These are phyloP conservation scores for Dromococcyx pavoninus DNA, from an alignment of 2,797 vertebrate species.

Conservation along the genomic window DNA sequence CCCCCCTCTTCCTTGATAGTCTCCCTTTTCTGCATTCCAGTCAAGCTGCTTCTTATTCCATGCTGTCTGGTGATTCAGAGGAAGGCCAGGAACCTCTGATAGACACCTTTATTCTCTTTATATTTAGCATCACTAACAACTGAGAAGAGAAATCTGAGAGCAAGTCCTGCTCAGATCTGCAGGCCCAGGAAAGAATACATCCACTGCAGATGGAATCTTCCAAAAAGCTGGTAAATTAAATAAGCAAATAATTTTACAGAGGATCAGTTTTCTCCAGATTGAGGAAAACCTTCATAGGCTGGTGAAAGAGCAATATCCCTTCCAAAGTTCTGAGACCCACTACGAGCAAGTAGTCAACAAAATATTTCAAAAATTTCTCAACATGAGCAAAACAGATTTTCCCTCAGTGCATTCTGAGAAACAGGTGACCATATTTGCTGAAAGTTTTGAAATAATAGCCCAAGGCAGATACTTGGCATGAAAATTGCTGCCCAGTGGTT, in stretches of 20 bases:
- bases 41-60: neutral
- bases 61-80: neutral
- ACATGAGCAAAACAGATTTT: constrained; percentile 2
- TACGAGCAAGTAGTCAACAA: neutral
- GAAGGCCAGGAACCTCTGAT: neutral
- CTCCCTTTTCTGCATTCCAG: neutral
- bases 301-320: neutral
- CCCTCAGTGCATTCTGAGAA: neutral
- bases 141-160: constrained; percentile 27
- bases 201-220: constrained; percentile 26
- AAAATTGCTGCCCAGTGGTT: constrained; percentile 38
- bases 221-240: constrained; percentile 31
- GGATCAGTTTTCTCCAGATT: neutral
- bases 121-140: constrained; percentile 17
- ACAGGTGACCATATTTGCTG: constrained; percentile 11
- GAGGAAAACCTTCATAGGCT: neutral
- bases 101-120: constrained; percentile 5
- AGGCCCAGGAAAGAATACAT: constrained; percentile 8
- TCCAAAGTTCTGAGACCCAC: neutral
- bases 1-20: neutral
- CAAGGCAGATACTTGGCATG: constrained; percentile 31
- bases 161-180: neutral
- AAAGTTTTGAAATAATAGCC: constrained; percentile 44
- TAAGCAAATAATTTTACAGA: constrained; percentile 26
- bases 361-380: constrained; percentile 31